A percentile compares a stretch with the other conserved stretches of the same genome.
These are phyloP conservation scores for Protophormia terraenovae DNA, from an alignment of 2,888 invertebrate species.

Conservation along the genomic window DNA sequence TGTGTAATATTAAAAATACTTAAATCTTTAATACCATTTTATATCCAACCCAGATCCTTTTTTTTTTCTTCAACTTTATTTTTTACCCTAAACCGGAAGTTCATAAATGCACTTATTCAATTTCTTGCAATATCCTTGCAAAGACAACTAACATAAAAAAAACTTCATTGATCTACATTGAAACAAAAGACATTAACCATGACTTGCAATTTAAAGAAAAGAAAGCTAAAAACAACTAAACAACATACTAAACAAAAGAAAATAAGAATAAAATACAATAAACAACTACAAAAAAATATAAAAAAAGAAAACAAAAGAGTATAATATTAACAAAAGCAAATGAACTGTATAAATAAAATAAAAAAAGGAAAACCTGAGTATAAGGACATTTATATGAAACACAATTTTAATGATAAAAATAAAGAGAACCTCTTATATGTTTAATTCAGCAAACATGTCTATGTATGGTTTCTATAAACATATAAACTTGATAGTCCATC, in stretches of 20 bases:
- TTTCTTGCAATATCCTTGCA: constrained; percentile 16
- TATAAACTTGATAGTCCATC: constrained; percentile 37
- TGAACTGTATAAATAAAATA: neutral
- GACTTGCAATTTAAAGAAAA: constrained; percentile 28
- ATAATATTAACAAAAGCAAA: constrained; percentile 6
- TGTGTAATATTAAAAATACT: too few relatives aligned
- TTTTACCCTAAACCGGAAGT: constrained; percentile 38
- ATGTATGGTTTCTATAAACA: neutral
- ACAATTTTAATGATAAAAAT: neutral
- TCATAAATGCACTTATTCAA: constrained; percentile 12
- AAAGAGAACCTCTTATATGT: neutral
- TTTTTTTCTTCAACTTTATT: neutral
- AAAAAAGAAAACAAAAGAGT: neutral
- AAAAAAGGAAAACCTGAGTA: neutral
- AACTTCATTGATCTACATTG: constrained; percentile 2
- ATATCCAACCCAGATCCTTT: neutral
- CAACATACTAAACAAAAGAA: neutral
- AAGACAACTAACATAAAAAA: neutral
- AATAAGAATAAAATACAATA: constrained; percentile 4
- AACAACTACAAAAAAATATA: neutral
- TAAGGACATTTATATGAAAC: too few relatives aligned
- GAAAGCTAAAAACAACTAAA: neutral
- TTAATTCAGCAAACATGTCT: neutral
- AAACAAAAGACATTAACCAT: constrained; percentile 29
- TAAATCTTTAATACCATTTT: neutral